Conservation (phyloP, 2,113 vertebrate species). For the Ptilonorhynchus violaceus region DNA sequence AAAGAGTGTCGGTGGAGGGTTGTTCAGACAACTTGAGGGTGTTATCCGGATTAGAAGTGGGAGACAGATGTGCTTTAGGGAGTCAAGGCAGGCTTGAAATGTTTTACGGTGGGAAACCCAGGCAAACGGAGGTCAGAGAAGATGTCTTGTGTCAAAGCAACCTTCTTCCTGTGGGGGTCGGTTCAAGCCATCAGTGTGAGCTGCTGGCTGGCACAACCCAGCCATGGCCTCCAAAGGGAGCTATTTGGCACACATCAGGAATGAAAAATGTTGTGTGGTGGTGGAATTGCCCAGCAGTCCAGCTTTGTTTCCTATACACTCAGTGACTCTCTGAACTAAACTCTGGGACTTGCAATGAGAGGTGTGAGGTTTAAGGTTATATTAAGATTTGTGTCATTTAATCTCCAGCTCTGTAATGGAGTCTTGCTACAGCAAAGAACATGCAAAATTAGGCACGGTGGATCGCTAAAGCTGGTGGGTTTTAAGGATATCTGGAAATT, state of each 20-base stretch:
- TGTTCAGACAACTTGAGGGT: neutral
- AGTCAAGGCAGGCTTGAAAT: neutral
- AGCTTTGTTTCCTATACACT: accelerated
- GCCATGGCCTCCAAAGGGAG: neutral
- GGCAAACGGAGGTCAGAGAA: neutral
- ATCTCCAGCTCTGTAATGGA: neutral
- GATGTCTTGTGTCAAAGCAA: accelerated
- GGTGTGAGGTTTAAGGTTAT: neutral
- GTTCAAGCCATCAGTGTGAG: neutral
- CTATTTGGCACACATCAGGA: neutral
- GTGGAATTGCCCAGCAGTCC: neutral
- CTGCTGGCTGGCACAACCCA: neutral
- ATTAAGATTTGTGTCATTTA: neutral
- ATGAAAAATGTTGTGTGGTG: neutral
- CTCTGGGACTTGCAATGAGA: neutral
- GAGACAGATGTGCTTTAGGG: neutral
- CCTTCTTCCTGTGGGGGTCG: neutral
- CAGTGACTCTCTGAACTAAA: neutral
- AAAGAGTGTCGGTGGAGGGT: neutral
- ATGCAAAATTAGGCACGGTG: neutral
- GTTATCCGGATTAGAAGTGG: neutral
- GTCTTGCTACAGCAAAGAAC: neutral
- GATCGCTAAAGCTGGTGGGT: neutral
- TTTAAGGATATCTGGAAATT: neutral
- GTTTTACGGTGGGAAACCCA: neutral